A percentile compares a stretch with the other conserved stretches of the same genome.
Evolutionary conservation across 2,888 invertebrate genomes (phyloP).

Genomic region (Slavum lentiscoides): DNA sequence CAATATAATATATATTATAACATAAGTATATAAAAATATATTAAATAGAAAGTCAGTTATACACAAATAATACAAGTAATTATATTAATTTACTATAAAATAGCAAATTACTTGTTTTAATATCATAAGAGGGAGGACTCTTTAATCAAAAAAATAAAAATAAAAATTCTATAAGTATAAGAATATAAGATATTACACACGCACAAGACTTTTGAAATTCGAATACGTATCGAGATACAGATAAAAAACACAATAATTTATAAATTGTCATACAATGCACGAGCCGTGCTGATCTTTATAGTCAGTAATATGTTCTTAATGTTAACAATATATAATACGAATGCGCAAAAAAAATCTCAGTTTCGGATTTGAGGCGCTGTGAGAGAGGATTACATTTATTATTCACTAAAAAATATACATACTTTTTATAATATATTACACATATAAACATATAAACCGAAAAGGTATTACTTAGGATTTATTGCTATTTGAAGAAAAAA

Average conservation of each 20-base stretch:
- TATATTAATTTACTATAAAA: no score
- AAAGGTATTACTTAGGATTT: constrained; percentile 32
- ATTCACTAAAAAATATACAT: neutral
- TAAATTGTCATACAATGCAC: neutral
- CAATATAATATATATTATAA: no score
- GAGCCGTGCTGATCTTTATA: neutral
- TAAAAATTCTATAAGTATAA: no score
- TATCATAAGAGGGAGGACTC: no score
- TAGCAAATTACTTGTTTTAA: no score
- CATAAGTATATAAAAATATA: no score
- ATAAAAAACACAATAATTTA: neutral
- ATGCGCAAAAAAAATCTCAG: neutral
- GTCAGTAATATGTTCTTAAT: constrained; percentile 23
- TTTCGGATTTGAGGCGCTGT: constrained; percentile 2
- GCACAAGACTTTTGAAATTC: neutral
- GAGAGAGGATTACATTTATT: constrained; percentile 3
- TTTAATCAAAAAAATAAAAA: no score
- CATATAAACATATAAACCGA: constrained; percentile 3
- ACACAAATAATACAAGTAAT: no score
- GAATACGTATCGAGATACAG: neutral
- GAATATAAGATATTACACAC: no score
- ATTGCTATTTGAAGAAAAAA: constrained; percentile 9
- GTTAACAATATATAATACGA: constrained; percentile 26
- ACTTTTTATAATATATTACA: constrained; percentile 29
- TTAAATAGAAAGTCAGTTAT: no score